A percentile compares a stretch with the other conserved stretches of the same genome.
These are phyloP conservation scores for Archips xylosteana DNA, from an alignment of 2,888 invertebrate genomes.

Conservation along the genomic window DNA sequence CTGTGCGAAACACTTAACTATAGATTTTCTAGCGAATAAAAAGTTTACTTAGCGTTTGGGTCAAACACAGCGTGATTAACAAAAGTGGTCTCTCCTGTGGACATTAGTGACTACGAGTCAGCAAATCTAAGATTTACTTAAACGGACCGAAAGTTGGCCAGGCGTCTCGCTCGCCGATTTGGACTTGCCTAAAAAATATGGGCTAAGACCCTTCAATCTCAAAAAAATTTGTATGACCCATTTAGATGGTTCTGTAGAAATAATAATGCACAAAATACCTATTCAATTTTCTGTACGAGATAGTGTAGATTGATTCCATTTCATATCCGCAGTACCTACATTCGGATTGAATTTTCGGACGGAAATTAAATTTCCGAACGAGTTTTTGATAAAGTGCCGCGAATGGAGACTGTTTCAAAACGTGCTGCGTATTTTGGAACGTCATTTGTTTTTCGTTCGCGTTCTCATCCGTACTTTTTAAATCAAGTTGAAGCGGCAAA, in stretches of 20 bases:
- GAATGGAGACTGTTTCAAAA: neutral
- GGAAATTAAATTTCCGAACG: constrained; percentile 32
- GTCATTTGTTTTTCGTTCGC: neutral
- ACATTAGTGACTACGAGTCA: no score
- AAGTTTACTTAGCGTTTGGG: no score
- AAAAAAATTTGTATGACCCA: no score
- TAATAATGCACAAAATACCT: neutral
- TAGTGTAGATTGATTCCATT: constrained; percentile 11
- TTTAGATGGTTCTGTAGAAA: neutral
- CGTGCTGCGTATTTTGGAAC: neutral
- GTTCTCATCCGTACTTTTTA: neutral
- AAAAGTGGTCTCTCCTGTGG: no score
- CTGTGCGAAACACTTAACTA: no score
- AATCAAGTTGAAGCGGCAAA: neutral
- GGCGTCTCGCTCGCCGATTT: no score
- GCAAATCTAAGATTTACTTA: no score
- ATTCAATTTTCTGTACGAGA: neutral
- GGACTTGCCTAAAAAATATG: no score
- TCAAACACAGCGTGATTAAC: no score
- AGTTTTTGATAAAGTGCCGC: constrained; percentile 21
- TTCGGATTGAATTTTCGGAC: constrained; percentile 31
- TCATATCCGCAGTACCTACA: constrained; percentile 31
- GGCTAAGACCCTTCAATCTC: no score
- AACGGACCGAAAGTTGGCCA: no score
- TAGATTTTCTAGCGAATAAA: no score